Conservation (phyloP, 2,113 vertebrate genomes). For the Engraulis encrasicolus region DNA sequence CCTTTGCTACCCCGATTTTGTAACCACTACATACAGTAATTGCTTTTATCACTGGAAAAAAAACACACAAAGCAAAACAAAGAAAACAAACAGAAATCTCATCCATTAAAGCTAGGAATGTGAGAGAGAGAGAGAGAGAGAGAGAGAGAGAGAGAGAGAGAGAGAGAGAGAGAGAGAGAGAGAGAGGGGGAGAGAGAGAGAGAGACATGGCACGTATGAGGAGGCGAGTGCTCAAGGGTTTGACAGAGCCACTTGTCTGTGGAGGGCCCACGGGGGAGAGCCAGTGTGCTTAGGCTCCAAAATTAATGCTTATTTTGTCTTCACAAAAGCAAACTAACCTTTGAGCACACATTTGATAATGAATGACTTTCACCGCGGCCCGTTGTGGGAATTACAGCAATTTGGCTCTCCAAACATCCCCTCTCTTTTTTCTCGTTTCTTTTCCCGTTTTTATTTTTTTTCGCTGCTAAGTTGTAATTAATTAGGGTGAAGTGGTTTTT, state of each 20-base stretch:
- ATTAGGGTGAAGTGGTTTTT: constrained; percentile 79
- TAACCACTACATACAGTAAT: no score
- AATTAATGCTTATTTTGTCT: constrained; percentile 79
- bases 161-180: no score
- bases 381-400: constrained; percentile 81
- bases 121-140: no score
- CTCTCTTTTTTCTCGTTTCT: no score
- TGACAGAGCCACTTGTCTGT: constrained; percentile 24
- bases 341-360: constrained; percentile 86
- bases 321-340: constrained; percentile 82
- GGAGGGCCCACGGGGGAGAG: constrained; percentile 57
- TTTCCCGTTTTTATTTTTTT: no score
- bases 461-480: constrained; percentile 86
- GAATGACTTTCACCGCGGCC: constrained; percentile 79
- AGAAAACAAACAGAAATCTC: background rate
- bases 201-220: no score
- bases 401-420: constrained; percentile 85
- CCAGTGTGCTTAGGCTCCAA: constrained; percentile 52
- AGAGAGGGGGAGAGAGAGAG: no score
- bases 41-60: background rate
- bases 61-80: no score
- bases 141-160: no score
- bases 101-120: background rate
- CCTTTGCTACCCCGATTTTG: no score
- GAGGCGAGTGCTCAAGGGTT: constrained; percentile 17